Base-by-base conservation (phyloP, 2,113 vertebrate species). In the Rhinolophus sinicus region DNA sequence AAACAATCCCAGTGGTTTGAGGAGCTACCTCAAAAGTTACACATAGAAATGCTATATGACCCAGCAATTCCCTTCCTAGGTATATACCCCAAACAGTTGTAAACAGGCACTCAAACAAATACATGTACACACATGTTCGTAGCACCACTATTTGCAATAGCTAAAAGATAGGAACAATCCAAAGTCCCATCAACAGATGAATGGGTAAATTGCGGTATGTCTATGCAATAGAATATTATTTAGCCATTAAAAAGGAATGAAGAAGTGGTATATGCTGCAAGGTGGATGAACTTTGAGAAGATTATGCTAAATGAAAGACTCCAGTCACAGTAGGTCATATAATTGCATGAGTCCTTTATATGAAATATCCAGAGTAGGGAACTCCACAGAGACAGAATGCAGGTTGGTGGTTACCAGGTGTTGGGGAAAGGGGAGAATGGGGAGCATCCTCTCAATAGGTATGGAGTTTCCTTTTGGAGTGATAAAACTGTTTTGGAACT, bases 341-440 rank as follows among this genome's bases (percentile, higher is more conserved):
- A 50, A 15, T 72, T n/a, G 1, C 28, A 28, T 65, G 21, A 75
- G 52, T 70, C 18, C 4, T 95, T 91, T 28, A 67, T 28, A 69
- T 40, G 6, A 96, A 52, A 65, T 86, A 18, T 18, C 3, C 15
- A 65, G 21, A 81, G 62, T 50, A 65, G 4, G 22, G 22, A 28
- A 44, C 69, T 58, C 30, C 73, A 11, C 30, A 24, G 6, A 40
- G 30, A 72, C 6, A 40, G 26, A 77, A 80, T 38, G 0, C 28
- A 56, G 21, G 1, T 9, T 81, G 33, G 28, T 18, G 24, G 1
- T 75, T 62, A 30, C 11, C 16, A 76, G 24, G 33, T 24, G 3
- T 5, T 47, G 8, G 24, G 26, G 33, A 67, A 60, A 35, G 33
- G 19, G 5, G 14, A 7, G 1, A 16, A 58, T 4, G 0, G 11